Percentiles rank a stretch among this genome's conserved stretches.
phyloP scores from a whole-genome alignment of 2,888 invertebrate species.

The Athetis lepigone region DNA sequence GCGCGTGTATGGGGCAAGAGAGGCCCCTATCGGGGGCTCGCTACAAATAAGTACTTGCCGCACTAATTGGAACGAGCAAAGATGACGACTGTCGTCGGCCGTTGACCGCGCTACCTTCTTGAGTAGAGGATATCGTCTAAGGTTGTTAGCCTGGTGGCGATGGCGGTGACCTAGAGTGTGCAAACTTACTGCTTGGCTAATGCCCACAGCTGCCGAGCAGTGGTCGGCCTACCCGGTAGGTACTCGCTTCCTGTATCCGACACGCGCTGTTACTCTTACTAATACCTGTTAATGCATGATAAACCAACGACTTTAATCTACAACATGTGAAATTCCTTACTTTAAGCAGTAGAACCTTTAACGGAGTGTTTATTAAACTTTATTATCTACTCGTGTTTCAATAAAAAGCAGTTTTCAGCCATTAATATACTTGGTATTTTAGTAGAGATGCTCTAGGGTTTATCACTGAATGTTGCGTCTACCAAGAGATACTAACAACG shows the following conservation, averaged over 20 bases:
- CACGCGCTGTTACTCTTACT: conserved; percentile 32
- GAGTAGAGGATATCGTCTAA: conserved; percentile 70
- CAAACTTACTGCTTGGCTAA: conserved; percentile 27
- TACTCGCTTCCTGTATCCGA: conserved; percentile 11
- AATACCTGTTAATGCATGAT: conserved; percentile 13
- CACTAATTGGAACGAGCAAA: conserved; percentile 78
- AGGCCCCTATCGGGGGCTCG: conserved; percentile 75
- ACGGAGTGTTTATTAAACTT: background rate
- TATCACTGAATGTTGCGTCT: no score
- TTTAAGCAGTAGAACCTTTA: background rate
- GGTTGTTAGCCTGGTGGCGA: conserved; percentile 75
- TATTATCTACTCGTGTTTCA: no score
- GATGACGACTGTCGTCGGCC: conserved; percentile 77
- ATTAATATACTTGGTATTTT: no score
- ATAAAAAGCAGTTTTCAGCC: no score
- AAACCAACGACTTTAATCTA: background rate
- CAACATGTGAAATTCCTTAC: conserved; percentile 1
- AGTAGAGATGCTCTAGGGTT: no score
- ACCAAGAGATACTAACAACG: no score
- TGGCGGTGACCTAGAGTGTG: conserved; percentile 40
- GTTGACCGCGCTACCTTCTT: conserved; percentile 79
- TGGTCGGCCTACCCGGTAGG: conserved; percentile 14
- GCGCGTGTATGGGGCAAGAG: conserved; percentile 69
- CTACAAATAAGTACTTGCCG: conserved; percentile 64
- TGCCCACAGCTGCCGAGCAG: conserved; percentile 2